Conservation (phyloP, 2,888 invertebrate genomes). For the Apomyelois bistriatella region DNA sequence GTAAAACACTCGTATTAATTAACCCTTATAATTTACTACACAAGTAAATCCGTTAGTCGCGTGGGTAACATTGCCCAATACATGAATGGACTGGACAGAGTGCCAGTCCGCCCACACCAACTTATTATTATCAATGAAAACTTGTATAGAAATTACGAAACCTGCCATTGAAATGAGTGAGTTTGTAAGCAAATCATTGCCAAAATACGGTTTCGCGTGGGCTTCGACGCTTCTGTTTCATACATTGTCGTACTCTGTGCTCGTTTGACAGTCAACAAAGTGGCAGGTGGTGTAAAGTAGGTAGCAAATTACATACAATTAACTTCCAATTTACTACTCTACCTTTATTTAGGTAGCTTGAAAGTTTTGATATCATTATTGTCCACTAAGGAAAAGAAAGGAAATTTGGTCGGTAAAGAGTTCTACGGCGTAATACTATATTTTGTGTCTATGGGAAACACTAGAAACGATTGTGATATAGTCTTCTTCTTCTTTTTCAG, state of each 20-base stretch:
- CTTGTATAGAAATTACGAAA: slow-evolving; percentile 64
- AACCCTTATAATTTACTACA: slow-evolving; percentile 59
- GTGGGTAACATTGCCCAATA: slow-evolving; percentile 70
- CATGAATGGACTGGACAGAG: slow-evolving; percentile 67
- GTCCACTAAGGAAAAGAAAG: no score
- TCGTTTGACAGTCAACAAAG: background rate
- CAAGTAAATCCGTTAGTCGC: slow-evolving; percentile 56
- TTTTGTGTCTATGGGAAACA: no score
- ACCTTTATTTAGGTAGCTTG: no score
- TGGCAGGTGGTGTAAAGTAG: background rate
- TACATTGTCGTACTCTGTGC: background rate
- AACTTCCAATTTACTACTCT: no score
- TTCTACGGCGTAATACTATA: no score
- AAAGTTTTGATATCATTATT: no score
- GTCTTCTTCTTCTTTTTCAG: no score
- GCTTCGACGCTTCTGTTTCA: slow-evolving; percentile 3
- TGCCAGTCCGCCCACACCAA: slow-evolving; percentile 59
- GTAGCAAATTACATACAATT: no score
- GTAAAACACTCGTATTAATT: slow-evolving; percentile 65
- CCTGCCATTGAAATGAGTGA: slow-evolving; percentile 49
- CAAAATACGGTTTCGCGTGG: slow-evolving; percentile 12
- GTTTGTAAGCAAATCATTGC: slow-evolving; percentile 22
- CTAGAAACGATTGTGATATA: no score
- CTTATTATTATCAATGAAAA: slow-evolving; percentile 63
- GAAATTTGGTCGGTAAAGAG: no score